Evolutionary conservation across 2,113 vertebrate species (phyloP), one percentile per base, ranked within the genome.

Genomic region (Ophiodon elongatus): DNA sequence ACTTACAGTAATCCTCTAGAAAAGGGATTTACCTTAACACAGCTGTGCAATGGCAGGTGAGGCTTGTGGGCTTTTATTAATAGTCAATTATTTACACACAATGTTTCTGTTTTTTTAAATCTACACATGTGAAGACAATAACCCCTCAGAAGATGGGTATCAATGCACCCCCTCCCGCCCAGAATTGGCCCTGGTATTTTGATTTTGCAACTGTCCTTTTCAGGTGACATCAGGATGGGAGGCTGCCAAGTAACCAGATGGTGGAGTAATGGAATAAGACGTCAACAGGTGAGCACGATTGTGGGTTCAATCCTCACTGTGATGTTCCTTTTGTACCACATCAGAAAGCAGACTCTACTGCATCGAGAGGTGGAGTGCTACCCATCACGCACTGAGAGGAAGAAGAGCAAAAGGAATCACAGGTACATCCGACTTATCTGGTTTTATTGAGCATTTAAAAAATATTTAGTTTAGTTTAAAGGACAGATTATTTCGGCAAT

Each of bases 1-100:
- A 59, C 76, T 95, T 95, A 94, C 79, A 84, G 87, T 94, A 94
- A 95, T 94, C 93, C 91, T 79, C 79, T 89, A 70, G 59, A 77
- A 37, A 89, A 47, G 85, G 82, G 93, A 94, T 94, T 90, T 91
- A 88, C 83, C 79, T 65, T n/a, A 68, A 89, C 83, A 83, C 88
- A 94, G 76, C 89, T 86, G 87, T 75, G 79, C n/a, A 66, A 50
- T 54, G 21, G 15, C 47, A 73, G 76, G 37, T 70, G 41, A 64
- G 15, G 47, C 9, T 9, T 63, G 9, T 27, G 35, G 13, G 54
- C 35, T 79, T 59, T 68, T 63, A 66, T 75, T 76, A 41, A 73
- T n/a, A 29, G 23, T 41, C 0, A 41, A 7, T 47, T 45, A 37
- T 39, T 41, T 47, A 19, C 6, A 37, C 19, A 11, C 37, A 15